phyloP scores from a whole-genome alignment of 2,113 vertebrate genomes.

The Coturnix japonica region DNA sequence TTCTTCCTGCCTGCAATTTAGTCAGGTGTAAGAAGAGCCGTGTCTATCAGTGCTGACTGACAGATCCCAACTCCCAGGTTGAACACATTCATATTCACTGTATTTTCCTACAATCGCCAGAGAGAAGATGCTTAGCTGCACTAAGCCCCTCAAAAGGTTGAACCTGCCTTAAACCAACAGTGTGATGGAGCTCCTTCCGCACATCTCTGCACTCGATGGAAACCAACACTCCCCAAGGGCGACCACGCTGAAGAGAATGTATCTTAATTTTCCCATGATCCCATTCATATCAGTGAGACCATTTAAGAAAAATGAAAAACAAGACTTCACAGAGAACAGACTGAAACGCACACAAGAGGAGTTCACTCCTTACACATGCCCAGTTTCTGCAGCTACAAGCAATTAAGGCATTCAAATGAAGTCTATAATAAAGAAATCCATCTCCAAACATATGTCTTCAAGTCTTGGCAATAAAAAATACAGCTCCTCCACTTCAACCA shows the following conservation, averaged over 20 bases:
- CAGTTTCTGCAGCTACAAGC: constrained; percentile 48
- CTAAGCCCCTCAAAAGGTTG: neutral
- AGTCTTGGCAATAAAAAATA: neutral
- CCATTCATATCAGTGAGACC: neutral
- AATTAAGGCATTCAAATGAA: constrained; percentile 17
- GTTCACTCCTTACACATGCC: constrained; percentile 8
- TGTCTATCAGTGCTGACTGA: neutral
- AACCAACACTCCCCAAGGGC: neutral
- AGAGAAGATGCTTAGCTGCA: neutral
- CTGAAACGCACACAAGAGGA: neutral
- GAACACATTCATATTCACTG: neutral
- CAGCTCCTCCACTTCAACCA: neutral
- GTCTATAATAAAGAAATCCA: constrained; percentile 41
- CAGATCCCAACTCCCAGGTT: neutral
- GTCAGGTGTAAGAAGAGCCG: neutral
- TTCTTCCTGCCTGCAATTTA: neutral
- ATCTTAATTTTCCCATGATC: neutral
- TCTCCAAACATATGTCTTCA: neutral
- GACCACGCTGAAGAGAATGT: neutral
- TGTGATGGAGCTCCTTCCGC: rapidly evolving
- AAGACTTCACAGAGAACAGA: neutral
- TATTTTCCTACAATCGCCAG: neutral
- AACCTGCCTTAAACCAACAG: neutral
- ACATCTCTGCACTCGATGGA: neutral
- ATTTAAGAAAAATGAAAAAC: neutral